phyloP scores from a whole-genome alignment of 2,888 invertebrate genomes.

The Perithous albicinctus region DNA sequence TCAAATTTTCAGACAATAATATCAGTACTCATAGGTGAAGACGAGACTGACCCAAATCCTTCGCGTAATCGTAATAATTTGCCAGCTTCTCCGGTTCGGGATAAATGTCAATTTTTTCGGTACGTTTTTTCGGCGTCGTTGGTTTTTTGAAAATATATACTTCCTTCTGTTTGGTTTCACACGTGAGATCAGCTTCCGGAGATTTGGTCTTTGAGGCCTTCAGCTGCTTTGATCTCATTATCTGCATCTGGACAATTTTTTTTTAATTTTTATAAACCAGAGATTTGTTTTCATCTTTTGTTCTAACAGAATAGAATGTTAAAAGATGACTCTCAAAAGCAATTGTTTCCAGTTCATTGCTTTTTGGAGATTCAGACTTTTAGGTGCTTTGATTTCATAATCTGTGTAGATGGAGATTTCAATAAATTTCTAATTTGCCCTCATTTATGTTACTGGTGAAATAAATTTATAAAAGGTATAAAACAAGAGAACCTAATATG shows the following conservation, averaged over 20 bases:
- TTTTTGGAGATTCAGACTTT: no score
- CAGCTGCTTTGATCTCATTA: constrained; percentile 46
- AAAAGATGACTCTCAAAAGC: no score
- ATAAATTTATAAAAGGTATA: no score
- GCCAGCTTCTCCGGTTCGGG: constrained; percentile 50
- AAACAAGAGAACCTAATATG: no score
- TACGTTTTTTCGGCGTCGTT: constrained; percentile 18
- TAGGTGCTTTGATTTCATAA: no score
- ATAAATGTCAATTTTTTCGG: not conserved
- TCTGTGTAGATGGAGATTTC: no score
- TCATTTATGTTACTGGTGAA: no score
- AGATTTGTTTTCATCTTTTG: no score
- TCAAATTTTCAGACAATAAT: not conserved
- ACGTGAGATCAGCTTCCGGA: not conserved
- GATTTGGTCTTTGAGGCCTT: constrained; percentile 53
- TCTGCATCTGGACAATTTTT: constrained; percentile 52
- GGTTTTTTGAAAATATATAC: constrained; percentile 48
- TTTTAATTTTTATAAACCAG: no score
- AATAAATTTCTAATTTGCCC: no score
- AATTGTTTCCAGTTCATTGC: no score
- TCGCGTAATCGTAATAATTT: constrained; percentile 24
- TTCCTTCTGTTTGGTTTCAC: constrained; percentile 28
- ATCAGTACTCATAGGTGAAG: not conserved
- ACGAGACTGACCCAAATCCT: constrained; percentile 29
- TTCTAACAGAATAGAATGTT: no score